Percentiles rank a stretch among this genome's conserved stretches.
Evolutionary conservation across 2,113 vertebrate genomes (phyloP).

Genomic region (Corythornis madagascariensis): DNA sequence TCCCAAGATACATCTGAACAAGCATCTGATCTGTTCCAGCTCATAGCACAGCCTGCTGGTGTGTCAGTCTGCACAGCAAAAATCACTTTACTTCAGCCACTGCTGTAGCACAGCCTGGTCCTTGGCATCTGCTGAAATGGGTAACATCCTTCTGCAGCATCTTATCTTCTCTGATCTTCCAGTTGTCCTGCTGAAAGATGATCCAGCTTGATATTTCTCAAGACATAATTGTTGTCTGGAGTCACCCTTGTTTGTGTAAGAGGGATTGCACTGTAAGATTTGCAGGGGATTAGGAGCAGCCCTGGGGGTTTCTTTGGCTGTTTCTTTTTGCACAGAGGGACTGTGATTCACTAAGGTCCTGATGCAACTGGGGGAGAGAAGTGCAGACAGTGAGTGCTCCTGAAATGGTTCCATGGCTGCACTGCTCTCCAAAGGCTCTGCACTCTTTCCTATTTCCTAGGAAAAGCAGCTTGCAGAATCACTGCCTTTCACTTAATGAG

Average conservation of each 20-base stretch:
- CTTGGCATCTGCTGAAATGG: too few relatives aligned
- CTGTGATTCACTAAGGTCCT: background rate
- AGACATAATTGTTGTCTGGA: constrained; percentile 36
- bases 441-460: background rate
- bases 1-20: too few relatives aligned
- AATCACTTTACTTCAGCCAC: too few relatives aligned
- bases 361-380: background rate
- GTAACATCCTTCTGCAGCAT: too few relatives aligned
- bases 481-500: background rate
- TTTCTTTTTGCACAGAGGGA: background rate
- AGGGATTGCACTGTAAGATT: background rate
- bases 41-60: too few relatives aligned
- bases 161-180: too few relatives aligned
- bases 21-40: too few relatives aligned
- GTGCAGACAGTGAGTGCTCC: background rate
- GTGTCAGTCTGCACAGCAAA: too few relatives aligned
- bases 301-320: background rate
- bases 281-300: background rate
- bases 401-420: background rate
- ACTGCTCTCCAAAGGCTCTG: background rate
- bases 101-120: too few relatives aligned
- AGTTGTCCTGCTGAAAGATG: constrained; percentile 7
- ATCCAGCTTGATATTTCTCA: constrained; percentile 15
- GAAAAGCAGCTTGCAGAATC: constrained; percentile 3
- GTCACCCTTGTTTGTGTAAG: constrained; percentile 12